Base-by-base conservation (phyloP, 2,888 invertebrate species). In the Rhorus exstirpatorius region DNA sequence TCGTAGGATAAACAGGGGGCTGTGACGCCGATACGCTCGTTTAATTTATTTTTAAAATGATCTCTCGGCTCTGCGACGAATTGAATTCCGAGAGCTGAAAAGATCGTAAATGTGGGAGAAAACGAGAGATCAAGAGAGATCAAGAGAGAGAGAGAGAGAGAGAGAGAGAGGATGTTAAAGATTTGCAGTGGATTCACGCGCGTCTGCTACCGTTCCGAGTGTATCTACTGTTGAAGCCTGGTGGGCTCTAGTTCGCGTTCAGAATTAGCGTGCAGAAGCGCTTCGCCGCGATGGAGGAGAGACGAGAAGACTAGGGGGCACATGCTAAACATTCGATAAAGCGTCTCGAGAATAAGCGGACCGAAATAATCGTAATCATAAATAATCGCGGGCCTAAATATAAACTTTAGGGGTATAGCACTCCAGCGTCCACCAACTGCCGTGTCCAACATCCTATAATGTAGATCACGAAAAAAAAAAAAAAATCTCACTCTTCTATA, bases 291-390 rank as follows among this genome's bases (percentile, higher is more conserved):
- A 46, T 38, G 10, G 24, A 55, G 10, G 41, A 53, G 46, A 31
- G 31, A 38, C 1, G 38, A 14, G 26, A 55, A 21, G 17, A 21
- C 17, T 26, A 58, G 49, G 60, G 58, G 70, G 72, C 91, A 89
- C 89, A 90, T 91, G 91, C 90, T 90, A 90, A 91, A 90, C 90
- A 89, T 89, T 90, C 89, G 87, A 91, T 91, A 91, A 91, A 91
- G 87, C 89, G 89, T 67, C 89, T 86, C 88, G 89, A 89, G 89
- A 90, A 85, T 83, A 89, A 90, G 88, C 89, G 88, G 90, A 89
- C 89, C 88, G 88, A 89, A 88, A 90, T 91, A 91, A 91, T 91
- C 91, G 91, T 91, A 91, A 91, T 91, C 91, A 90, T 91, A 91
- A 91, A 91, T 91, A 91, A 91, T 91, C 90, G 88, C 81, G 81